Conservation (phyloP, 1,140 invertebrate species). For the Matsumurasca onukii region DNA sequence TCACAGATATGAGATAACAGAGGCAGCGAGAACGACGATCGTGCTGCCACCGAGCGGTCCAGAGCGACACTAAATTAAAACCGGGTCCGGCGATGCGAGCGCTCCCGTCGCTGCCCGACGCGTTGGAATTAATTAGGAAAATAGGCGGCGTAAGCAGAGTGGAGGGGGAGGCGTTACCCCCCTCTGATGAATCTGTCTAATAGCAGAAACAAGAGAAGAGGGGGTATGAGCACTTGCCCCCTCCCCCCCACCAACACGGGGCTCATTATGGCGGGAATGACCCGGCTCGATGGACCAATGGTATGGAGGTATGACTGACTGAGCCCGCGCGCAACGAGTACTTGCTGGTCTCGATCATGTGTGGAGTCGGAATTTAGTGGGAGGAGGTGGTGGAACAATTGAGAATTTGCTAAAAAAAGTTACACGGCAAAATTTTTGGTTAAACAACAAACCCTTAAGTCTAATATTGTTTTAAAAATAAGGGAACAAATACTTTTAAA, state of each 20-base stretch:
- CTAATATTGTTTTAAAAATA: too few relatives aligned
- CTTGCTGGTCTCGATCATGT: too few relatives aligned
- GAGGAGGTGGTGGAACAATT: too few relatives aligned
- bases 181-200: slow-evolving; percentile 27
- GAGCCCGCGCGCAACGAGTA: too few relatives aligned
- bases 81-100: neutral
- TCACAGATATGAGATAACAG: neutral
- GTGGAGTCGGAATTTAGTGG: too few relatives aligned
- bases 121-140: slow-evolving; percentile 21
- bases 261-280: too few relatives aligned
- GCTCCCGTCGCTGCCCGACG: neutral
- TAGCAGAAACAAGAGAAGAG: slow-evolving; percentile 7
- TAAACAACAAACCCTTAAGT: too few relatives aligned
- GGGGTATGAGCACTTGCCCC: slow-evolving; percentile 7
- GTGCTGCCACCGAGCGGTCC: neutral
- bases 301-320: too few relatives aligned
- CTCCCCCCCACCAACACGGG: slow-evolving; percentile 23
- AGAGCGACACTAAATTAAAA: slow-evolving; percentile 26
- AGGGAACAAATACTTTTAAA: too few relatives aligned
- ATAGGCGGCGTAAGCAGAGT: slow-evolving; percentile 25
- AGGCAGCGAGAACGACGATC: neutral
- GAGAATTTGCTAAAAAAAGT: too few relatives aligned
- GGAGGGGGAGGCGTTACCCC: neutral
- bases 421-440: too few relatives aligned
- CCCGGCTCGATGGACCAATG: slow-evolving; percentile 16